Evolutionary conservation across 2,797 vertebrate species (phyloP).

Genomic region (Lutjanus argentimaculatus): DNA sequence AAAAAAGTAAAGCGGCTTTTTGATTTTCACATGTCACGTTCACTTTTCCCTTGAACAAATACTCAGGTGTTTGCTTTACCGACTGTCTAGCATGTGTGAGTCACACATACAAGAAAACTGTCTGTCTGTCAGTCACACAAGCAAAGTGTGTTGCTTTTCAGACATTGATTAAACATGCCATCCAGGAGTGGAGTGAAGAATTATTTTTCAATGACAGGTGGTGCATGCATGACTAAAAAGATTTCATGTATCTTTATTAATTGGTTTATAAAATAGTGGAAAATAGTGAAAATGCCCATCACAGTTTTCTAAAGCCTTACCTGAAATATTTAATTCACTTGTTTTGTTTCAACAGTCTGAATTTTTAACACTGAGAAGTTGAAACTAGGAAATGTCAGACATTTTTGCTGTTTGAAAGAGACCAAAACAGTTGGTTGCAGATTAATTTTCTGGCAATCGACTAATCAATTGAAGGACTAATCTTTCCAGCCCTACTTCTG

Average conservation of each 20-base stretch:
- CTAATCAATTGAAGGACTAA: neutral
- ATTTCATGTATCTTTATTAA: neutral
- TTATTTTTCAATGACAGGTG: neutral
- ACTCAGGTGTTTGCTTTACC: conserved; percentile 44
- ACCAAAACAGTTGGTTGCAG: neutral
- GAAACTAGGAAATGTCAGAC: neutral
- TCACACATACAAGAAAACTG: conserved; percentile 2
- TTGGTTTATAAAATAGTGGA: neutral
- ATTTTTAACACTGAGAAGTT: neutral
- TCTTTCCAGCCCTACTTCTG: neutral
- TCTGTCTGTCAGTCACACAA: neutral
- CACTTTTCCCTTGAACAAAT: conserved; percentile 34
- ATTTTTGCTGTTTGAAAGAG: neutral
- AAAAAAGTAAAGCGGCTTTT: conserved; percentile 8
- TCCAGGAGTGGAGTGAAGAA: neutral
- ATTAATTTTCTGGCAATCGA: no score
- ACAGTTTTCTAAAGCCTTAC: neutral
- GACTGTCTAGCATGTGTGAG: conserved; percentile 27
- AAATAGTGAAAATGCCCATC: no score
- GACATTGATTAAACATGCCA: neutral
- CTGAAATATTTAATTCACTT: no score
- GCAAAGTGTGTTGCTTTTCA: neutral
- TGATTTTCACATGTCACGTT: conserved; percentile 26
- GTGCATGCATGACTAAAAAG: neutral
- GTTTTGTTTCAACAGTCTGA: neutral